Conservation (phyloP, 2,113 vertebrate species). For the Trachemys scripta region DNA sequence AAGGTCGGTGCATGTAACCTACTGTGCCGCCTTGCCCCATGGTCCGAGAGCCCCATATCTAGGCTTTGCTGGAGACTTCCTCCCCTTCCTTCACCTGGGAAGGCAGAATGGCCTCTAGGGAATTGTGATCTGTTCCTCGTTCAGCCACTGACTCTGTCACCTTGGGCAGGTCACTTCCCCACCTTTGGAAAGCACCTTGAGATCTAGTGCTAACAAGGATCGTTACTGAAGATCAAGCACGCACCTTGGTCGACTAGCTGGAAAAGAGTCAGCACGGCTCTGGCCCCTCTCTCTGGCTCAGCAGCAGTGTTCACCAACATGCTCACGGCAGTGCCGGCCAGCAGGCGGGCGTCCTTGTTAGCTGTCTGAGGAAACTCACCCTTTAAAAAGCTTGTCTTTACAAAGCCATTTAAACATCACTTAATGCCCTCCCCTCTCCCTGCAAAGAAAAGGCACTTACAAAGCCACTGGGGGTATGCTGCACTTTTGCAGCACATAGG, state of each 20-base stretch:
- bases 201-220: rapidly evolving
- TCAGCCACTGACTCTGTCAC: neutral
- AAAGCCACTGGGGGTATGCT: neutral
- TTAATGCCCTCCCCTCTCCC: neutral
- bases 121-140: neutral
- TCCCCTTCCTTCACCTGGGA: neutral
- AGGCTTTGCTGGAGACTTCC: neutral
- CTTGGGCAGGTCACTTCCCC: neutral
- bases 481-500: rapidly evolving
- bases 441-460: neutral
- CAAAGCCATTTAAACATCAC: neutral
- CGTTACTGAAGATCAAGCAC: neutral
- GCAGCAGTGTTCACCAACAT: constrained; percentile 87
- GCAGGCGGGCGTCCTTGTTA: constrained; percentile 84
- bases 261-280: constrained; percentile 79
- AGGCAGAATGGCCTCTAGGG: neutral
- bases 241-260: constrained; percentile 72
- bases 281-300: constrained; percentile 63
- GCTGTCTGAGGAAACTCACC: constrained; percentile 64
- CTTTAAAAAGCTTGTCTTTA: neutral
- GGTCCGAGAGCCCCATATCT: neutral
- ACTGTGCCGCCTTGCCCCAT: neutral
- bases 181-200: neutral
- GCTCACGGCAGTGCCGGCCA: constrained; percentile 86
- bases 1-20: neutral